A percentile compares a stretch with the other conserved stretches of the same genome.
phyloP scores from a whole-genome alignment of 2,888 invertebrate species.

The Helleia helle region DNA sequence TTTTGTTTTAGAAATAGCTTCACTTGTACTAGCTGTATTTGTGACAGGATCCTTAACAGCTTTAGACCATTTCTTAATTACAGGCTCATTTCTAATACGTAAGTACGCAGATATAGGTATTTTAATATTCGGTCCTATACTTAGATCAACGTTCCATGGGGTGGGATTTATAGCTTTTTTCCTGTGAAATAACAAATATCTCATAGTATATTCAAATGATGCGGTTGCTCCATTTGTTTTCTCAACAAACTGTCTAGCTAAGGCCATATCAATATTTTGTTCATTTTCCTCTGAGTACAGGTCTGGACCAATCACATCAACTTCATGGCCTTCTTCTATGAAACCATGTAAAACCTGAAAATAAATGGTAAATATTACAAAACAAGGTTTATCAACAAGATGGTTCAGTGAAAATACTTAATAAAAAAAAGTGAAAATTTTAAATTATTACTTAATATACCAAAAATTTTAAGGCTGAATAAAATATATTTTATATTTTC shows the following conservation, averaged over 20 bases:
- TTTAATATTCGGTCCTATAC: conserved; percentile 72
- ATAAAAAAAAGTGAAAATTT: too few relatives aligned
- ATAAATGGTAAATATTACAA: too few relatives aligned
- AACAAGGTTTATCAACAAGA: background rate
- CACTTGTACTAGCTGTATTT: conserved; percentile 45
- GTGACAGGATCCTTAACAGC: conserved; percentile 51
- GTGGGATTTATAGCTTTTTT: conserved; percentile 61
- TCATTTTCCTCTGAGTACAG: conserved; percentile 41
- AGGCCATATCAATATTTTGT: conserved; percentile 37
- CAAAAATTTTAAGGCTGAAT: too few relatives aligned
- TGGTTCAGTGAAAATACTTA: too few relatives aligned
- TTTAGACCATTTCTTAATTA: conserved; percentile 46
- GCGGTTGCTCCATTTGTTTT: conserved; percentile 56
- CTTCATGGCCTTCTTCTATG: conserved; percentile 68
- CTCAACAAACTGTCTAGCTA: conserved; percentile 52
- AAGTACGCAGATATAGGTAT: conserved; percentile 76
- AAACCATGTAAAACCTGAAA: conserved; percentile 67
- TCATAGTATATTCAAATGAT: conserved; percentile 75
- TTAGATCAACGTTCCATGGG: conserved; percentile 78
- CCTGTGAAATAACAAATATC: conserved; percentile 72
- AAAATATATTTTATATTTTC: too few relatives aligned
- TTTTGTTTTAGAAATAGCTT: conserved; percentile 41
- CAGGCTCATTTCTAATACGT: conserved; percentile 60
- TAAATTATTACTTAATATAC: too few relatives aligned
- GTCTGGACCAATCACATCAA: conserved; percentile 77